phyloP scores from a whole-genome alignment of 2,888 invertebrate species.

The Trissolcus brochymenae region DNA sequence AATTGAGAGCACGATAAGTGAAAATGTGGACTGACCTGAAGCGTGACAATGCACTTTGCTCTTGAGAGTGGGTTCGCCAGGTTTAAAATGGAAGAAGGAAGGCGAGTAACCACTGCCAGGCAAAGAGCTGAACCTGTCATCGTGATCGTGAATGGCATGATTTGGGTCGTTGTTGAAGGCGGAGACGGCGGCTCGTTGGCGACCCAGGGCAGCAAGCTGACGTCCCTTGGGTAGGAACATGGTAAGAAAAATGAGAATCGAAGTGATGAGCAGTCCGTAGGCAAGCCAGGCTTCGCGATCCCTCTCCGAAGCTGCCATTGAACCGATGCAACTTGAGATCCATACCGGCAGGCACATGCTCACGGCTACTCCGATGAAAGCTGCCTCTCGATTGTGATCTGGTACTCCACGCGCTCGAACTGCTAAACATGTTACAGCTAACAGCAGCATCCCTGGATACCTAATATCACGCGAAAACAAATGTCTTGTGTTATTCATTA shows the following conservation, averaged over 20 bases:
- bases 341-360: slow-evolving; percentile 92
- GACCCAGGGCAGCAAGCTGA: slow-evolving; percentile 93
- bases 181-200: slow-evolving; percentile 80
- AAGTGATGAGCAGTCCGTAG: slow-evolving; percentile 90
- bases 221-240: slow-evolving; percentile 97
- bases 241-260: slow-evolving; percentile 90
- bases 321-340: slow-evolving; percentile 86
- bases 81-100: slow-evolving; percentile 95
- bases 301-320: slow-evolving; percentile 79
- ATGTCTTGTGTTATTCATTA: too few relatives aligned
- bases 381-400: slow-evolving; percentile 95
- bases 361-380: slow-evolving; percentile 92
- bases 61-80: slow-evolving; percentile 87
- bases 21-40: slow-evolving; percentile 64
- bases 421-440: slow-evolving; percentile 90
- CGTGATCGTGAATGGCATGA: slow-evolving; percentile 83
- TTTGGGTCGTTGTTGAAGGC: slow-evolving; percentile 54
- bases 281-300: slow-evolving; percentile 93
- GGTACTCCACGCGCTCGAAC: slow-evolving; percentile 91
- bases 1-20: too few relatives aligned
- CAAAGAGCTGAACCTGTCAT: slow-evolving; percentile 88
- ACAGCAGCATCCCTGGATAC: slow-evolving; percentile 88
- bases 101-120: slow-evolving; percentile 91
- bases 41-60: slow-evolving; percentile 77
- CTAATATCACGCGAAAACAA: slow-evolving; percentile 52